phyloP scores from a whole-genome alignment of 2,113 vertebrate genomes.

The Sula dactylatra region DNA sequence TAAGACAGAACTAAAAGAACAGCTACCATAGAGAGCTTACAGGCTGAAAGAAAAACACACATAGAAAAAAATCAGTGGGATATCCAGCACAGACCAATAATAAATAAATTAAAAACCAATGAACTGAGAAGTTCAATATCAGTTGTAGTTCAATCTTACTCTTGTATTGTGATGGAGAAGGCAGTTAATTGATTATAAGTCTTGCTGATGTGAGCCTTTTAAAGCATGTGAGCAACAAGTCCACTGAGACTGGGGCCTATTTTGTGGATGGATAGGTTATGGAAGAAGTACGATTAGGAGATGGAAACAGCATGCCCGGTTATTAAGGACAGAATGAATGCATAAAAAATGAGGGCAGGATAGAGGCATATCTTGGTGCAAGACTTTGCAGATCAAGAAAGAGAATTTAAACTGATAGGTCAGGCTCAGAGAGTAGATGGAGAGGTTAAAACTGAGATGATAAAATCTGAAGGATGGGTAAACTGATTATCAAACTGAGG shows the following conservation, averaged over 20 bases:
- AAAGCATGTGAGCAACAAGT: not conserved
- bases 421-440: not conserved
- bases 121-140: not conserved
- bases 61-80: not conserved
- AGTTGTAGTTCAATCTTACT: not conserved
- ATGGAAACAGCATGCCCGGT: not conserved
- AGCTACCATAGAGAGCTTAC: not conserved
- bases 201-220: not conserved
- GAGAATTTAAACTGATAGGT: not conserved
- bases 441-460: not conserved
- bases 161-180: not conserved
- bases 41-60: not conserved
- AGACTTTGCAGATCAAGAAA: not conserved
- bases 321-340: not conserved
- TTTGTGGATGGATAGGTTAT: not conserved
- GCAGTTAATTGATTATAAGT: not conserved
- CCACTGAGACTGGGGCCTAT: not conserved
- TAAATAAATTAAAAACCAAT: constrained; percentile 4
- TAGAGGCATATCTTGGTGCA: not conserved
- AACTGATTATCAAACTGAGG: not conserved
- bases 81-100: not conserved
- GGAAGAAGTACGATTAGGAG: not conserved
- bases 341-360: not conserved
- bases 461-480: not conserved
- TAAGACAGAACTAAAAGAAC: not conserved